Conservation (phyloP, 1,140 invertebrate species). For the Aphaenogaster rudis region DNA sequence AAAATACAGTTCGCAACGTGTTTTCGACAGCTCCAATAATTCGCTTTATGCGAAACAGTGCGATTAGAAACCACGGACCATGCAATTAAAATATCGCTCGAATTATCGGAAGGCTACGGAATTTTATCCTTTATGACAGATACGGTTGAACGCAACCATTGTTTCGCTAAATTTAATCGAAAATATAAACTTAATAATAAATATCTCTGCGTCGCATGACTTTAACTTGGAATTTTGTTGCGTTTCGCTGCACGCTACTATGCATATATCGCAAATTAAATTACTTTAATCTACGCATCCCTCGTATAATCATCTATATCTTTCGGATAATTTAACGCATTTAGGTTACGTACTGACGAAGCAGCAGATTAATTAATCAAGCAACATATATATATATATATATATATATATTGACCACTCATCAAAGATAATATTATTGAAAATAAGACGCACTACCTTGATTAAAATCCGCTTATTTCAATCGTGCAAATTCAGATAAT, state of each 20-base stretch:
- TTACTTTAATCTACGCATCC: background rate
- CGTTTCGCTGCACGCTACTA: background rate
- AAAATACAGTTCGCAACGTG: background rate
- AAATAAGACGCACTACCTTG: background rate
- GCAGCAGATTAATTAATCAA: constrained; percentile 5
- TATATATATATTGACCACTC: no score
- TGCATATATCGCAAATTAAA: background rate
- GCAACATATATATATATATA: background rate
- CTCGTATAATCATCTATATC: background rate
- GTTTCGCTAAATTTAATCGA: background rate
- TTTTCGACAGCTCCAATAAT: constrained; percentile 13
- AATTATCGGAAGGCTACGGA: background rate
- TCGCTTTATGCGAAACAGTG: background rate
- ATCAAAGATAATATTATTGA: constrained; percentile 18
- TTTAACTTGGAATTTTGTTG: background rate
- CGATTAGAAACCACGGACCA: constrained; percentile 2
- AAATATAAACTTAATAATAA: background rate
- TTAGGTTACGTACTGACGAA: background rate
- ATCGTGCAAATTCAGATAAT: background rate
- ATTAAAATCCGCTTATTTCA: constrained; percentile 19
- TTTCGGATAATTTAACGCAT: background rate
- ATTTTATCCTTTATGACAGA: constrained; percentile 33
- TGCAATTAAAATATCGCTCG: constrained; percentile 1
- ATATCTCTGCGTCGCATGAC: background rate
- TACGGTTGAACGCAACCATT: constrained; percentile 12